These are phyloP conservation scores for Cyclina sinensis DNA, from an alignment of 1,140 invertebrate species.

Conservation along the genomic window DNA sequence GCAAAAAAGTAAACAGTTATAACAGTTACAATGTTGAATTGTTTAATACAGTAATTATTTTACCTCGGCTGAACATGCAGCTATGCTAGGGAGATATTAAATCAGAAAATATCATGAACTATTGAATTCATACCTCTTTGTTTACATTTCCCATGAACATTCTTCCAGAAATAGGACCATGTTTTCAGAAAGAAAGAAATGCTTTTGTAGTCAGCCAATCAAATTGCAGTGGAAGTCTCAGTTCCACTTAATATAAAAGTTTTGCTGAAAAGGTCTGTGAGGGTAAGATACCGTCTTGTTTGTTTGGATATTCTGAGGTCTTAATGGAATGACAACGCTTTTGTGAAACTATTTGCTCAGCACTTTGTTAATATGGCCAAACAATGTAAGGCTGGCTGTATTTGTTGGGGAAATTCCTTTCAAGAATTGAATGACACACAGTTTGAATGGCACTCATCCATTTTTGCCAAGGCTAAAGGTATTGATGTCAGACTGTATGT, in stretches of 20 bases:
- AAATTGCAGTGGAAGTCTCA: not conserved
- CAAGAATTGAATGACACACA: slow-evolving; percentile 25
- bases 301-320: slow-evolving; percentile 2
- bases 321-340: slow-evolving; percentile 22
- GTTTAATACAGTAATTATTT: too few relatives aligned
- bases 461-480: slow-evolving; percentile 8
- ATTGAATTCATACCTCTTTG: too few relatives aligned
- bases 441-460: not conserved
- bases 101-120: too few relatives aligned
- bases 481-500: slow-evolving; percentile 4
- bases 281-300: slow-evolving; percentile 19
- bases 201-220: slow-evolving; percentile 11
- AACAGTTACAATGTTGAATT: too few relatives aligned
- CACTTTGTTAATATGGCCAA: slow-evolving; percentile 16
- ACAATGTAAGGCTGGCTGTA: not conserved
- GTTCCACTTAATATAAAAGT: not conserved
- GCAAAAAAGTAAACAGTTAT: too few relatives aligned
- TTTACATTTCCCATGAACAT: not conserved
- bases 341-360: slow-evolving; percentile 25
- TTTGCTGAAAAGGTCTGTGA: slow-evolving; percentile 6
- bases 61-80: too few relatives aligned
- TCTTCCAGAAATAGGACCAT: not conserved
- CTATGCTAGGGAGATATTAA: too few relatives aligned
- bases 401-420: not conserved
- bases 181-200: not conserved